These are phyloP conservation scores for Nomia melanderi DNA, from an alignment of 1,140 invertebrate species.

Conservation along the genomic window DNA sequence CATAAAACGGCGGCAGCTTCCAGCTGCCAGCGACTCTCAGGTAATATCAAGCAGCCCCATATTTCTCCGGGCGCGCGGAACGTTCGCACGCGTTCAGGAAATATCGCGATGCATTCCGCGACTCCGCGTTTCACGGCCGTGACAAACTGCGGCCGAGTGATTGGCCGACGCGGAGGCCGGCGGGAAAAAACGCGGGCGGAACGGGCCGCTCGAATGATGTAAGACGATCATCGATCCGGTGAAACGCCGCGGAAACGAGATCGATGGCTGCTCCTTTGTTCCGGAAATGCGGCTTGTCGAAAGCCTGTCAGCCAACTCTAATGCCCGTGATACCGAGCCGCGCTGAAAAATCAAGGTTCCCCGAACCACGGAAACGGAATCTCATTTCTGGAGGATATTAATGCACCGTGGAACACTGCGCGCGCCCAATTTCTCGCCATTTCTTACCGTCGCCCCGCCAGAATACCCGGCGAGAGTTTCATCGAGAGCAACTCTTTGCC, in stretches of 20 bases:
- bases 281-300: constrained; percentile 26
- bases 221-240: constrained; percentile 32
- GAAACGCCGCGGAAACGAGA: constrained; percentile 24
- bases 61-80: not conserved
- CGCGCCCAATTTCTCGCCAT: too few relatives aligned
- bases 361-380: not conserved
- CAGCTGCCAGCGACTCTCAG: too few relatives aligned
- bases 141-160: not conserved
- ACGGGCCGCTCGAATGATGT: not conserved
- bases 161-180: not conserved
- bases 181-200: not conserved
- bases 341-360: constrained; percentile 20
- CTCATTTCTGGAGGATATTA: not conserved
- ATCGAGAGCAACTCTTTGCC: too few relatives aligned
- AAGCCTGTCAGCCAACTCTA: constrained; percentile 15
- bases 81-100: not conserved
- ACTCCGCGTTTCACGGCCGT: too few relatives aligned
- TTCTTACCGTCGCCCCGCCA: too few relatives aligned
- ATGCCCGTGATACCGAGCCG: not conserved
- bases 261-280: constrained; percentile 21
- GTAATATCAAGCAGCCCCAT: too few relatives aligned
- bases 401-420: too few relatives aligned
- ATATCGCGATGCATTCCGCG: not conserved
- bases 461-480: too few relatives aligned
- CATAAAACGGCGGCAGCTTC: too few relatives aligned